Evolutionary conservation across 2,797 vertebrate species (phyloP), one percentile per base, ranked within the genome.

Genomic region (Calcarius lapponicus): DNA sequence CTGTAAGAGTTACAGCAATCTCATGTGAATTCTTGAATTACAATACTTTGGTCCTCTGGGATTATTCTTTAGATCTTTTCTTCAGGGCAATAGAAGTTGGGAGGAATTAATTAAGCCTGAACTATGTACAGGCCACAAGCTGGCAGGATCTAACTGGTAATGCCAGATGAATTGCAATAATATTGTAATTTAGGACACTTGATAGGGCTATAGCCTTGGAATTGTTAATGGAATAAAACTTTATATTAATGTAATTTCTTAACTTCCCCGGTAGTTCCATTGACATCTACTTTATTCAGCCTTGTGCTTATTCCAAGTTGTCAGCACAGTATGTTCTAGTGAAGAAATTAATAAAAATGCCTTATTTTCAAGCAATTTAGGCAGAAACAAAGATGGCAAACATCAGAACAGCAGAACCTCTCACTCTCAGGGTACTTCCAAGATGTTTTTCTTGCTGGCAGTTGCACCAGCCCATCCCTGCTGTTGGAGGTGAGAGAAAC

Each of bases 41-140:
- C 32, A 90, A 65, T 43, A 26, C 19, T 89, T 87, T 38, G 31
- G 11, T 86, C 65, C 84, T 89, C 54, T 51, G 71, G 56, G 80
- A 86, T 91, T 48, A n/a, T 47, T 88, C 40, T 61, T 58, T 80
- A 62, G 60, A 85, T 25, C 50, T 78, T 28, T 43, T 86, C 64
- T 92, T 90, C 40, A 87, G 70, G 79, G 71, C 65, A 92, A 38
- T 25, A 76, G 57, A 93, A 83, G 72, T 42, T 56, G 51, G n/a
- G 69, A 83, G 40, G 47, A 87, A 67, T 93, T 95, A 92, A 93
- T 92, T 95, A 93, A 82, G 36, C 42, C 65, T 82, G 45, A 86
- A 47, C 58, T 89, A 54, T 20, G 58, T 88, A 53, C 19, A 74
- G 76, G 51, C 51, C 81, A 76, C 60, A 58, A 28, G 36, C 75